Percentiles rank a stretch among this genome's conserved stretches.
phyloP scores from a whole-genome alignment of 2,113 vertebrate species.

The Trogon surrucura region DNA sequence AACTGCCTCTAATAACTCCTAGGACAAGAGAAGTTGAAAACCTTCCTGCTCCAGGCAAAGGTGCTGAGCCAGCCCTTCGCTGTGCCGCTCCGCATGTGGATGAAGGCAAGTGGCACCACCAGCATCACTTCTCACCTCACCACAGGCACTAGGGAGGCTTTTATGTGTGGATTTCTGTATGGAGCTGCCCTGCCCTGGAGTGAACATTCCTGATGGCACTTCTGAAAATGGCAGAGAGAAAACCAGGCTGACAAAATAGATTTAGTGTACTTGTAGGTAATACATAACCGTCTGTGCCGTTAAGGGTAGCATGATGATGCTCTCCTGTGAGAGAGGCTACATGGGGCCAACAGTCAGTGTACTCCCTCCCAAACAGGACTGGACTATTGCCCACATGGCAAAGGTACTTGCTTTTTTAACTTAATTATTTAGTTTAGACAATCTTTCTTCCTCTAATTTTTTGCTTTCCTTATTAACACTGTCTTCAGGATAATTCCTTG shows the following conservation, averaged over 20 bases:
- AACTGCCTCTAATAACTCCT: not conserved
- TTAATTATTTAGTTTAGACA: not conserved
- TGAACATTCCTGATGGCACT: not conserved
- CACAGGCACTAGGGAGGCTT: not conserved
- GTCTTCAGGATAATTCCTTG: not conserved
- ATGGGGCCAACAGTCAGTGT: accelerated
- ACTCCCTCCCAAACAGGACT: not conserved
- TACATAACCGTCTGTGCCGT: not conserved
- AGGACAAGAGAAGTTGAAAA: not conserved
- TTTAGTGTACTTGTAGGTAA: not conserved
- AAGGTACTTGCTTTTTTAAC: not conserved
- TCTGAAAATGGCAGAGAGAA: not conserved
- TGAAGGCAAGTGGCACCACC: not conserved
- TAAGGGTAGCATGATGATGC: not conserved
- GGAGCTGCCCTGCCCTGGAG: not conserved
- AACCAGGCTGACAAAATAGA: not conserved
- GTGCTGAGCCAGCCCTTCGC: not conserved
- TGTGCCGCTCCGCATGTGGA: accelerated
- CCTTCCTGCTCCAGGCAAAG: not conserved
- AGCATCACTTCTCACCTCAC: not conserved
- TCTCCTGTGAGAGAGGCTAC: not conserved
- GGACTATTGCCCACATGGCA: not conserved
- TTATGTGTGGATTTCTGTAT: not conserved
- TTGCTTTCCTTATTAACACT: not conserved
- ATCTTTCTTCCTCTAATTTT: not conserved